phyloP scores from a whole-genome alignment of 2,113 vertebrate species.

The Cheilinus undulatus region DNA sequence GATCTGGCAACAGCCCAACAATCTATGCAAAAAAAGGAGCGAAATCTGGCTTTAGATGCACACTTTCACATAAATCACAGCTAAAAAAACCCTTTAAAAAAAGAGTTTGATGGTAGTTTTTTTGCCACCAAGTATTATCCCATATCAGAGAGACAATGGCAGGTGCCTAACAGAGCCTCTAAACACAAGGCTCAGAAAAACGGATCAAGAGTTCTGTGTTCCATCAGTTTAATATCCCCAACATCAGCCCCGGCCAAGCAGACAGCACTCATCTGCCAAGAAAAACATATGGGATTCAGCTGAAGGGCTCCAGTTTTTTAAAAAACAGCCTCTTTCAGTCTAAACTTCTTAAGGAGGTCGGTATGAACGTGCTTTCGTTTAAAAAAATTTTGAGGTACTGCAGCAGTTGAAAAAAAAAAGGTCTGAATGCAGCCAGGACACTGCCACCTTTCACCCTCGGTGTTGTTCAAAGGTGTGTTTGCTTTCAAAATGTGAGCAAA shows the following conservation, averaged over 20 bases:
- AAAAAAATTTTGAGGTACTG: conserved; percentile 80
- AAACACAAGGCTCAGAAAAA: conserved; percentile 85
- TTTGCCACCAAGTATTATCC: neutral
- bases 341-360: conserved; percentile 91
- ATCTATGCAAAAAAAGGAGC: neutral
- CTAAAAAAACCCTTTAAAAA: too few species aligned
- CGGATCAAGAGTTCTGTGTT: conserved; percentile 93
- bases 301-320: conserved; percentile 85
- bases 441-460: conserved; percentile 92
- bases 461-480: conserved; percentile 94
- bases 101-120: neutral
- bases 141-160: conserved; percentile 77
- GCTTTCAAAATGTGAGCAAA: conserved; percentile 86
- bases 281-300: conserved; percentile 92
- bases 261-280: conserved; percentile 91
- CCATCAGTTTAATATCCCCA: conserved; percentile 89
- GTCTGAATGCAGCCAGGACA: conserved; percentile 87
- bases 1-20: neutral
- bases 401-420: conserved; percentile 86
- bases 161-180: conserved; percentile 82
- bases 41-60: too few species aligned
- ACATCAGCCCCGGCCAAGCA: conserved; percentile 87
- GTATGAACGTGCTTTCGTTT: conserved; percentile 87
- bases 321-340: conserved; percentile 91
- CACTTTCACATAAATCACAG: too few species aligned